Evolutionary conservation across 1,140 invertebrate genomes (phyloP).

Genomic region (Zaprionus gabonicus): DNA sequence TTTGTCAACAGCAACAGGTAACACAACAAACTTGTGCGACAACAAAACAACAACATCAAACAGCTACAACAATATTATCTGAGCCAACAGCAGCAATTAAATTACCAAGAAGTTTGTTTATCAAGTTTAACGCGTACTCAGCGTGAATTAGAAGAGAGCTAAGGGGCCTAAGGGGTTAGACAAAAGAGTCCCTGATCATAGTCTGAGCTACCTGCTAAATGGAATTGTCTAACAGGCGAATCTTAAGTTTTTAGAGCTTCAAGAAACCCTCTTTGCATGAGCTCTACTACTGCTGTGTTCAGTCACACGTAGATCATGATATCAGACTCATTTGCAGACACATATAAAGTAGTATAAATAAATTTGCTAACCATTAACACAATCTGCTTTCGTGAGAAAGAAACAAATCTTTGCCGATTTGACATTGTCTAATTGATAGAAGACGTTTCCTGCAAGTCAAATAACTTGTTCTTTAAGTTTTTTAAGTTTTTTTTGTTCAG

Average conservation of each 20-base stretch:
- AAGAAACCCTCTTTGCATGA: neutral
- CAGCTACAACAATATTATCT: conserved; percentile 30
- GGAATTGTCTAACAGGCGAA: conserved; percentile 5
- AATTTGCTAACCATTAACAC: conserved; percentile 1
- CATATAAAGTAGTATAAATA: neutral
- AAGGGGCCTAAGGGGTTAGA: neutral
- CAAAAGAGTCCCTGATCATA: neutral
- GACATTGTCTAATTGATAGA: neutral
- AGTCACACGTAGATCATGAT: conserved; percentile 26
- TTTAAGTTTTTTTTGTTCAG: neutral
- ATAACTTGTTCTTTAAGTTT: neutral
- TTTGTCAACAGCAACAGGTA: conserved; percentile 77
- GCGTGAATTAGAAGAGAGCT: conserved; percentile 15
- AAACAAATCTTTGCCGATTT: neutral
- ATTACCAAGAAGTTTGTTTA: conserved; percentile 55
- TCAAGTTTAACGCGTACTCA: conserved; percentile 28
- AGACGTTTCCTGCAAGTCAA: neutral
- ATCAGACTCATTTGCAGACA: conserved; percentile 6
- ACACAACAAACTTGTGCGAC: conserved; percentile 69
- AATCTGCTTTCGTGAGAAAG: neutral
- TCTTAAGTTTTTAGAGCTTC: conserved; percentile 17
- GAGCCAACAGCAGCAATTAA: conserved; percentile 27
- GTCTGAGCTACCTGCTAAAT: conserved; percentile 19
- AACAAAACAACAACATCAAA: conserved; percentile 38
- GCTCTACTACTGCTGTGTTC: neutral